Evolutionary conservation across 2,797 vertebrate genomes (phyloP).

Genomic region (Molossus alvarezi): DNA sequence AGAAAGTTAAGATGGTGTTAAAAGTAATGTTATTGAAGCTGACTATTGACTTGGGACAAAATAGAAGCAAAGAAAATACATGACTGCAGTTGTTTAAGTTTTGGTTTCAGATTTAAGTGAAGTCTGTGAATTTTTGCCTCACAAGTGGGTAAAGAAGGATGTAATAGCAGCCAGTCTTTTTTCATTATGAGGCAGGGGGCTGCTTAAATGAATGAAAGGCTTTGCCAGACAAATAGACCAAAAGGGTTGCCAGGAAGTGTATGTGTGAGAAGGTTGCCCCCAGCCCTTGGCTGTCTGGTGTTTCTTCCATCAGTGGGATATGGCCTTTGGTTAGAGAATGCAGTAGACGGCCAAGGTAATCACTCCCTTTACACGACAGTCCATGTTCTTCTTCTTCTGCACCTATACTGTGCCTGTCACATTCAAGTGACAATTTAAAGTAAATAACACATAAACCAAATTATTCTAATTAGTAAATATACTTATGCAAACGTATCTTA

Average conservation of each 20-base stretch:
- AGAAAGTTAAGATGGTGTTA: background rate
- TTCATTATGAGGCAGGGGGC: fast-evolving
- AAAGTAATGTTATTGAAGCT: background rate
- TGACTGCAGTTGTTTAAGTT: background rate
- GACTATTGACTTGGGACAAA: background rate
- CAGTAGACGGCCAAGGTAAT: too few species aligned
- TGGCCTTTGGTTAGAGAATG: background rate
- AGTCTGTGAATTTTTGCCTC: background rate
- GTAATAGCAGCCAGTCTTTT: background rate
- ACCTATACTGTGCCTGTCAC: background rate
- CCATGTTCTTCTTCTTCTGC: background rate
- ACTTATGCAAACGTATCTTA: background rate
- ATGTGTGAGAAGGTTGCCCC: background rate
- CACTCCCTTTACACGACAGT: background rate
- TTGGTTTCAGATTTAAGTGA: background rate
- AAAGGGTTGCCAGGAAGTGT: background rate
- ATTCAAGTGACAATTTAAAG: background rate
- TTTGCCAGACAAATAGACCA: background rate
- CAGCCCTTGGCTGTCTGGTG: background rate
- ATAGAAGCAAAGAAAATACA: background rate
- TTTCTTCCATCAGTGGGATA: background rate
- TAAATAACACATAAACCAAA: background rate
- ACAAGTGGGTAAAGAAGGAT: background rate
- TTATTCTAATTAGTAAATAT: background rate
- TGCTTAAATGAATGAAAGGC: background rate